Base-by-base conservation (phyloP, 1,140 invertebrate genomes). In the Ooceraea biroi region DNA sequence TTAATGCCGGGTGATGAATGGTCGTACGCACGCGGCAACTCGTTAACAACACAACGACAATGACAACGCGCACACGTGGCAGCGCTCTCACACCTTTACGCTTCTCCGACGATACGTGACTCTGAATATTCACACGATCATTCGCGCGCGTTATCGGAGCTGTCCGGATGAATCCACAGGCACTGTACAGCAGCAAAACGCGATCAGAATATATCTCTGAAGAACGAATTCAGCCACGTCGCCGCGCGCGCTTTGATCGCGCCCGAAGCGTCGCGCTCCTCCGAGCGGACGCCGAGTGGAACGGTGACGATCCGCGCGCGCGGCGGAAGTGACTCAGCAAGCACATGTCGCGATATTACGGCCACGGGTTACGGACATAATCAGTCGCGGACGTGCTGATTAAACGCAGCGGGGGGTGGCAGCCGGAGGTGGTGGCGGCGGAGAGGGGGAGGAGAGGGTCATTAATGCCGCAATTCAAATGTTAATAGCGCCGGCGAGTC, bases 1-100 rank as follows among this genome's bases (percentile, higher is more conserved):
- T 88, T 85, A 87, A 88, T 87, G 87, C 80, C 71, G 48, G 69
- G 61, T 74, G 78, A 69, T 61, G 84, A 86, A 88, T 86, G 76
- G 60, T 50, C 85, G 74, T 73, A 84, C 74, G 85, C 78, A 77
- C 65, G 76, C 52, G 52, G 46, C 68, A 55, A 82, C 65, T 72
- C 83, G 52, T 82, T 84, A 84, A 76, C 76, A 61, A 69, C n/a
- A n/a, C n/a, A n/a, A n/a, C n/a, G n/a, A 82, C 46, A 55, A 19
- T 48, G 65, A 19, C 65, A 80, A 57, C 36, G 76, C 30, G 50
- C 76, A 71, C 36, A n/a, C 65, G 76, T 71, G 76, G 17, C 76
- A 11, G 7, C 65, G 48, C 50, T 80, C 30, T 80, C 65, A 36
- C 76, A 60, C 65, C 76, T 80, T 71, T 58, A 36, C 76, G 50